Percentiles rank a stretch among this genome's conserved stretches.
These are phyloP conservation scores for Lasioglossum calceatum DNA, from an alignment of 2,888 invertebrate genomes.

Conservation along the genomic window DNA sequence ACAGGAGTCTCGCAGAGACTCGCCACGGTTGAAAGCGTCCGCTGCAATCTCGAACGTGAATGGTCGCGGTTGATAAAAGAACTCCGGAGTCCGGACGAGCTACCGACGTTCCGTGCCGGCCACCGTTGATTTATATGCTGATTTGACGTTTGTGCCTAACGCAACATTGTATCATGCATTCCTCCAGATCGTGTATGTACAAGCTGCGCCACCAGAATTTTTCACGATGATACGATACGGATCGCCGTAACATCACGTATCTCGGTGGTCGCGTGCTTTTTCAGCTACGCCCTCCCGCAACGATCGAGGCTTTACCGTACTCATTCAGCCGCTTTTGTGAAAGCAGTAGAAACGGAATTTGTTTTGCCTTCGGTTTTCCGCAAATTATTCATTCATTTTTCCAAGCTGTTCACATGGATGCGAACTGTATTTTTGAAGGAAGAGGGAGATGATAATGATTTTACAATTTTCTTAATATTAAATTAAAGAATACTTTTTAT, in stretches of 20 bases:
- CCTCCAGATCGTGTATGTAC: background rate
- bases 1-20: background rate
- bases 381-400: background rate
- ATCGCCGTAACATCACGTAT: background rate
- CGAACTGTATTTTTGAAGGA: background rate
- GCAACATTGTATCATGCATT: background rate
- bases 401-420: too few species aligned
- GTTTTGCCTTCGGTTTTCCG: too few species aligned
- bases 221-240: background rate
- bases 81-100: constrained; percentile 2
- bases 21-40: constrained; percentile 10
- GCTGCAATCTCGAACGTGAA: constrained; percentile 6
- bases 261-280: background rate
- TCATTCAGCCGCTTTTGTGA: background rate
- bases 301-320: background rate
- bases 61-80: constrained; percentile 9
- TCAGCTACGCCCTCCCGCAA: background rate
- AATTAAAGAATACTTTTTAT: too few species aligned
- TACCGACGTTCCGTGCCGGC: constrained; percentile 10
- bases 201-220: background rate
- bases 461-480: too few species aligned
- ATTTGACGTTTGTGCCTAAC: background rate
- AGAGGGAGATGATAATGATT: background rate
- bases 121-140: constrained; percentile 12
- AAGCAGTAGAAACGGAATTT: background rate